Conservation (phyloP, 2,113 vertebrate species). For the Edolisoma coerulescens region DNA sequence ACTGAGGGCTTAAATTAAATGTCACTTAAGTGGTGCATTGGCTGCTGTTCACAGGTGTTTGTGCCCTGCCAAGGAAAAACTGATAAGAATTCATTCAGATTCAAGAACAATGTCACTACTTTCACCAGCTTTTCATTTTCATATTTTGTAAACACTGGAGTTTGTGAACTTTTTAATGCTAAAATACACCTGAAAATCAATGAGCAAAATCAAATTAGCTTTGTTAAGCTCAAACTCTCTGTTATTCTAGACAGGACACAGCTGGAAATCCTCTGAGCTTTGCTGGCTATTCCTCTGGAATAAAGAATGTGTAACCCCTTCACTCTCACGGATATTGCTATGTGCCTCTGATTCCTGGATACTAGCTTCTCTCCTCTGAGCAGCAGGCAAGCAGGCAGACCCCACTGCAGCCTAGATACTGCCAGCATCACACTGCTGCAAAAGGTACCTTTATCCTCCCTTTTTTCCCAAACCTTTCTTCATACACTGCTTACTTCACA, state of each 20-base stretch:
- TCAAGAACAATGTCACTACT: not conserved
- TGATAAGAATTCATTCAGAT: not conserved
- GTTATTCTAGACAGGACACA: constrained; percentile 22
- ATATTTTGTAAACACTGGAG: not conserved
- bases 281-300: constrained; percentile 12
- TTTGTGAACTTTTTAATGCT: constrained; percentile 10
- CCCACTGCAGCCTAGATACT: not conserved
- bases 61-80: not conserved
- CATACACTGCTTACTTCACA: not conserved
- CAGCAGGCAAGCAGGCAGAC: not conserved
- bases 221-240: not conserved
- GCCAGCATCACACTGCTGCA: not conserved
- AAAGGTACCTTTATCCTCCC: not conserved
- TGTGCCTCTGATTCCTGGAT: not conserved
- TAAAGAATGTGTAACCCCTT: not conserved
- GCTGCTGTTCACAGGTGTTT: not conserved
- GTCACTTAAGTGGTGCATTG: not conserved
- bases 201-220: constrained; percentile 26
- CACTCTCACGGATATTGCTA: not conserved
- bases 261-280: constrained; percentile 48
- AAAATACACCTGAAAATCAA: constrained; percentile 40
- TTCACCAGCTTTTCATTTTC: not conserved
- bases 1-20: not conserved
- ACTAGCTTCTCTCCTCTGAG: not conserved
- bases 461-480: not conserved